These are phyloP conservation scores for Myopa tessellatipennis DNA, from an alignment of 2,888 invertebrate genomes.

Conservation along the genomic window DNA sequence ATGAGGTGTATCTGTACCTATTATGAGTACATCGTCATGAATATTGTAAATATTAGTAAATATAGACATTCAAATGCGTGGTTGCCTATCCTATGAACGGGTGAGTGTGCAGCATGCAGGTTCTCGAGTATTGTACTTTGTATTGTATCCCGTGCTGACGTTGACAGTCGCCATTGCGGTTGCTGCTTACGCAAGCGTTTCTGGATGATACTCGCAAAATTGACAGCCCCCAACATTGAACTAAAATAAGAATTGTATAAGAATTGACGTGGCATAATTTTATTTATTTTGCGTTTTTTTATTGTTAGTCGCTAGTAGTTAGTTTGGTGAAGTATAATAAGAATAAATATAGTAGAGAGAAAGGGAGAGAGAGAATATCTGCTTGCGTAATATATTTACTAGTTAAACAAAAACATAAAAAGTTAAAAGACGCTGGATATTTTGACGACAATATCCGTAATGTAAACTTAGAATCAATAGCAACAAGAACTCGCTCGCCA, in stretches of 20 bases:
- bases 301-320: not conserved
- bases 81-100: too few relatives aligned
- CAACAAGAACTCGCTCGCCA: conserved; percentile 35
- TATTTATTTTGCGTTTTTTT: not conserved
- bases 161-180: conserved; percentile 5
- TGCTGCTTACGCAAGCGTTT: conserved; percentile 22
- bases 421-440: too few relatives aligned
- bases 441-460: not conserved
- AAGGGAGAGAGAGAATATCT: too few relatives aligned
- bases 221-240: conserved; percentile 12
- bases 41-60: too few relatives aligned
- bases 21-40: too few relatives aligned
- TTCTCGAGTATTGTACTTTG: not conserved
- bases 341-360: too few relatives aligned
- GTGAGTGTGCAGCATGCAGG: too few relatives aligned
- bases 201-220: conserved; percentile 5
- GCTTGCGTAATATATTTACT: too few relatives aligned
- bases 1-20: too few relatives aligned
- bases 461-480: not conserved
- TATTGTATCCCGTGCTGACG: conserved; percentile 11
- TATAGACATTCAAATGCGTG: too few relatives aligned
- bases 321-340: too few relatives aligned
- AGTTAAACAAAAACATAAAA: too few relatives aligned
- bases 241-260: conserved; percentile 1
- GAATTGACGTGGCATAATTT: not conserved